Base-by-base conservation (phyloP, 2,888 invertebrate species). In the Polylopha cassiicola region DNA sequence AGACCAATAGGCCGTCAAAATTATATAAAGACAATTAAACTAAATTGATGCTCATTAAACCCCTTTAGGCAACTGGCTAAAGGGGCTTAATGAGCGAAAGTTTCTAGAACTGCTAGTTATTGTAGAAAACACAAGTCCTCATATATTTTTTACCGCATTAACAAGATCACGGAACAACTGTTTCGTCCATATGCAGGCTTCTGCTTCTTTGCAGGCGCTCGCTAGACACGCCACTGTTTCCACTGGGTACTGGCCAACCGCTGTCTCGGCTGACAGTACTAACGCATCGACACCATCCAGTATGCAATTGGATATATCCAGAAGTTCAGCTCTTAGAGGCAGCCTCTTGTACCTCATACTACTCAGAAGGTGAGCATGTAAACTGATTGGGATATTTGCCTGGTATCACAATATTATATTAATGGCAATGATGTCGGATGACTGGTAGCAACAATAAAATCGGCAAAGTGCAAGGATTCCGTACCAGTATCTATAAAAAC, bases 221-320 rank as follows among this genome's bases (percentile, higher is more conserved):
- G 84, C 74, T 55, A 88, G 59, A 8, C 68, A 73, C 2, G 64
- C 51, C 3, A 89, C 63, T 2, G 86, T 65, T 3, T 86, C 73
- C 3, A 88, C 71, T 0, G 92, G 92, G 53, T 88, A 88, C 7
- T 74, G 59, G 5, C 91, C 91, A 46, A 90, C 87, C 8, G 92
- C 89, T 0, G 91, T 90, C 61, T 92, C 92, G 28, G 92, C 90
- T 1, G 89, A 88, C 27, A 93, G 75, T 72, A 91, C 88, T 39
- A 93, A 81, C 51, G 87, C 88, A 60, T 92, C 93, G 28, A 88
- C 90, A 9, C 92, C 93, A 55, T 92, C 92, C 9, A 92, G 66
- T 11, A 94, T 88, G 32, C 92, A 91, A 61, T 92, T 92, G 22
- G 91, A 90, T 4, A 93, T 88, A 52, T 92, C 91, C 15, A 89